Conservation (phyloP, 2,113 vertebrate genomes). For the Catharus bicknelli region DNA sequence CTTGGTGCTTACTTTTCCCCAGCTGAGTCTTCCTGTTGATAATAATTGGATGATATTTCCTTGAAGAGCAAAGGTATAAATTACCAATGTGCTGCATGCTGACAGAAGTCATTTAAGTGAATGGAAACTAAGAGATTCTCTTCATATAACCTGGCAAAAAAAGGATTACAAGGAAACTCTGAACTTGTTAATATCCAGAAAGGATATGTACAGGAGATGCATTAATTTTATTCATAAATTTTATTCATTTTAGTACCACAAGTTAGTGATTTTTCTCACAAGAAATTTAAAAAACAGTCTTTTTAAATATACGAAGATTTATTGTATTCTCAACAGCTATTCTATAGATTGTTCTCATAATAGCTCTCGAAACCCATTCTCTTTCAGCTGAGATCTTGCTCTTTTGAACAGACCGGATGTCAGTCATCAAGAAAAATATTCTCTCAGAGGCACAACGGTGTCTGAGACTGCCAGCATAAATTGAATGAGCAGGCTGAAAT, state of each 20-base stretch:
- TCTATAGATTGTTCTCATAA: neutral
- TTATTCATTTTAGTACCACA: neutral
- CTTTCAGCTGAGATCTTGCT: neutral
- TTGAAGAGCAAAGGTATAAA: constrained; percentile 35
- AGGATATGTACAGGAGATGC: neutral
- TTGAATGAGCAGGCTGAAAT: constrained; percentile 10
- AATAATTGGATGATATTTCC: neutral
- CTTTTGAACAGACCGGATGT: neutral
- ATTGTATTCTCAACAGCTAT: neutral
- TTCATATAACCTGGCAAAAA: neutral
- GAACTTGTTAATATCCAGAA: neutral
- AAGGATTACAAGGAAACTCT: neutral
- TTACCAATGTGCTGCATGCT: neutral
- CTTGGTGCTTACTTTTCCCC: neutral
- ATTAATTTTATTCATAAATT: neutral
- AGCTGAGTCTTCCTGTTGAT: neutral
- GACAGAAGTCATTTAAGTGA: neutral
- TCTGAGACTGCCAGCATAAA: neutral
- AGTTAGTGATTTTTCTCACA: neutral
- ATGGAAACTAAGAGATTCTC: neutral
- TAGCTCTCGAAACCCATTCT: neutral
- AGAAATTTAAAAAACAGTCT: neutral
- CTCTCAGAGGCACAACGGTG: neutral
- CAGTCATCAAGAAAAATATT: constrained; percentile 19
- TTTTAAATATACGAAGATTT: neutral